Percentiles rank a stretch among this genome's conserved stretches.
Evolutionary conservation across 2,113 vertebrate genomes (phyloP).

Genomic region (Fulica atra): DNA sequence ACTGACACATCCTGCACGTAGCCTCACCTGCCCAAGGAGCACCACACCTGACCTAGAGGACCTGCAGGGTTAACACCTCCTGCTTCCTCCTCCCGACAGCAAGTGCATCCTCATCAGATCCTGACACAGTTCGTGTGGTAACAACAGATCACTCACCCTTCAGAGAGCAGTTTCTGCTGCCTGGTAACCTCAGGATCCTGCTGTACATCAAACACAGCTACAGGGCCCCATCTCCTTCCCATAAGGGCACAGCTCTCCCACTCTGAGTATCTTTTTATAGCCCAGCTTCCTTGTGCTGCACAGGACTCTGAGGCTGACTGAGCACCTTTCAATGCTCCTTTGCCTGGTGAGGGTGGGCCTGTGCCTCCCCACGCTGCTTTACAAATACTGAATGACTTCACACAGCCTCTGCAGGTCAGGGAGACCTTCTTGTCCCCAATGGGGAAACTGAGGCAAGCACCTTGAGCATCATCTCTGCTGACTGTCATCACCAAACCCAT

Average conservation of each 20-base stretch:
- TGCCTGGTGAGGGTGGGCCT: not conserved
- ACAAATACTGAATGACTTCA: not conserved
- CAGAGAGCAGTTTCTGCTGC: not conserved
- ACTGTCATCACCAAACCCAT: not conserved
- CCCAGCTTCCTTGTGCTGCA: not conserved
- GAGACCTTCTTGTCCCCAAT: fast-evolving
- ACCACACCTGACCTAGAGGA: not conserved
- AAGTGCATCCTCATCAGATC: not conserved
- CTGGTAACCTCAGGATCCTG: not conserved
- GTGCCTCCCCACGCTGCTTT: not conserved
- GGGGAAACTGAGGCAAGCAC: not conserved
- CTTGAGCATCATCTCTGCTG: not conserved
- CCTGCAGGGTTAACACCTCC: not conserved
- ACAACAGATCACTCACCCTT: not conserved
- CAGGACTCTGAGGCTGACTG: not conserved
- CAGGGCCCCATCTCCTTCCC: not conserved
- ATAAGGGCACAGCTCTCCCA: not conserved
- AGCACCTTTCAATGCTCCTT: not conserved
- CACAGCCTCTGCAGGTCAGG: not conserved
- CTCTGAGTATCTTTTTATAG: not conserved
- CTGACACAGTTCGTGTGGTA: not conserved
- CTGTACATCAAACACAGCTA: not conserved
- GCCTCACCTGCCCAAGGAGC: not conserved
- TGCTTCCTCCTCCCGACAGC: not conserved
- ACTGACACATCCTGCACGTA: not conserved